Base-by-base conservation (phyloP, 2,888 invertebrate genomes). In the Cenopis cana region DNA sequence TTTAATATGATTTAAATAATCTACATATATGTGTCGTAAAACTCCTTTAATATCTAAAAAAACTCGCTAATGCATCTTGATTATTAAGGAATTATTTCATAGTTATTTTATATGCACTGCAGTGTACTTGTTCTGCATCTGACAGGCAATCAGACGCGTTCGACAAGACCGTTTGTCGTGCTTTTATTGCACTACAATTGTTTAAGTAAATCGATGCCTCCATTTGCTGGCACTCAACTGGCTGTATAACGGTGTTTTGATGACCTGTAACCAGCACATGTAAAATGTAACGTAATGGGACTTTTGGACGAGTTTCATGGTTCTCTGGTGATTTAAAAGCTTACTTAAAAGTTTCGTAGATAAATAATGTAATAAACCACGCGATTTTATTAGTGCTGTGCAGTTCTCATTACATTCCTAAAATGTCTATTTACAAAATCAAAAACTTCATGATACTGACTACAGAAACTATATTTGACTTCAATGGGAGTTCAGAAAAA, bases 111-210 rank as follows among this genome's bases (percentile, higher is more conserved):
- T 36, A 36, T 62, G 46, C 33, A 33, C 46, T n/a, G 12, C n/a
- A 70, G 41, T 60, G 59, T 70, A 65, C 70, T 33, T 54, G 76
- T 67, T 75, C 77, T 75, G 78, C 72, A 76, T 79, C 80, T 77
- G 83, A 83, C 84, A 81, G 76, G 78, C 86, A 84, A 87, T 87
- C 86, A 82, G 78, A 81, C 82, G 78, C 79, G 46, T 14, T 60
- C 60, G 60, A 80, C 79, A 82, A 82, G 82, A 82, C 83, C 82
- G 82, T 85, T 86, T 85, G 85, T 87, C 82, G 85, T 82, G 80
- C 77, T 85, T 86, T 84, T 85, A 85, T 87, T 86, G 82, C 78
- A 70, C 65, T 77, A 75, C 80, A 74, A 84, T 84, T 85, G 86
- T 85, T 79, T 75, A 59, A 72, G 74, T 74, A 69, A 79, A 78